These are phyloP conservation scores for Euplagia quadripunctaria DNA, from an alignment of 2,888 invertebrate species.

Conservation along the genomic window DNA sequence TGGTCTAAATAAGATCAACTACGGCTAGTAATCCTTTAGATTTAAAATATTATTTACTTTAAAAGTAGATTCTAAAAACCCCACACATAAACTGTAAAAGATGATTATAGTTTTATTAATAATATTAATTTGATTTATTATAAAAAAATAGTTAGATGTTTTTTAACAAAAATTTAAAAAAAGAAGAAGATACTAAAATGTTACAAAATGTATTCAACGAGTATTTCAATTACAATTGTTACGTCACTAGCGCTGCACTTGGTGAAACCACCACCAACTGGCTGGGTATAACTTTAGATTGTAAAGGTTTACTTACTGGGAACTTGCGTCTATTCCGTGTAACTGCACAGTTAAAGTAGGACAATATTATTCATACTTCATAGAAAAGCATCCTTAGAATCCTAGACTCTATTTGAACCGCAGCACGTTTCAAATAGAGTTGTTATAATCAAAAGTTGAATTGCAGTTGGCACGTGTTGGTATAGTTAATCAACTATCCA, in stretches of 20 bases:
- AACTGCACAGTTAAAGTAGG: conserved; percentile 25
- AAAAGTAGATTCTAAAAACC: too few relatives aligned
- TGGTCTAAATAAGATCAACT: too few relatives aligned
- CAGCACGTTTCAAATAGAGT: neutral
- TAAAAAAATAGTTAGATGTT: too few relatives aligned
- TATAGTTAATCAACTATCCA: too few relatives aligned
- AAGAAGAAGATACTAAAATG: too few relatives aligned
- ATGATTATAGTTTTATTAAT: too few relatives aligned
- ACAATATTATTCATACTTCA: neutral
- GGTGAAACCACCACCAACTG: neutral
- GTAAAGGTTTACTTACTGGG: conserved; percentile 38
- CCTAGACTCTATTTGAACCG: too few relatives aligned
- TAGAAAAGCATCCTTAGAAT: neutral
- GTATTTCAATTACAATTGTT: neutral
- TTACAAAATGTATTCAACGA: neutral
- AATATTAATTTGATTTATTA: too few relatives aligned
- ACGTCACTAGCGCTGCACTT: conserved; percentile 1
- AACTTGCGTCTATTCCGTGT: conserved; percentile 29
- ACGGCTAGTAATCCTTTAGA: too few relatives aligned
- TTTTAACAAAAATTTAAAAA: too few relatives aligned
- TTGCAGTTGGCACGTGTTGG: neutral
- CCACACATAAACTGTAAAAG: too few relatives aligned
- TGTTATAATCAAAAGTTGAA: neutral
- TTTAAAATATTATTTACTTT: too few relatives aligned
- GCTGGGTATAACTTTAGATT: conserved; percentile 30